Conservation (phyloP, 2,888 invertebrate species). For the Zaprionus lineosus region DNA sequence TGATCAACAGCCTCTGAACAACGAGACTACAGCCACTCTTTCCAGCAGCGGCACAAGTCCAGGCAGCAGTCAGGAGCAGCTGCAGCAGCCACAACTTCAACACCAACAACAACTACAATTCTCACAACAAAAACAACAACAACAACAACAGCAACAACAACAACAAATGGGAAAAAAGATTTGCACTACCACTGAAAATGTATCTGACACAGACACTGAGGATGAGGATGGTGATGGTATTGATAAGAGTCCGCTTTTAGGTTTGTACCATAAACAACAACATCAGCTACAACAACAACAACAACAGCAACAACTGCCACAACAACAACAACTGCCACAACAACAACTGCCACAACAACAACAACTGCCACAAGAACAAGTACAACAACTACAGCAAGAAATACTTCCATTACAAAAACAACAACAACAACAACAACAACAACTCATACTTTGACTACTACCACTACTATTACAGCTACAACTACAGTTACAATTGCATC, state of each 20-base stretch:
- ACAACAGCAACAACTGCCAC: background rate
- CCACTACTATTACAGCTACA: background rate
- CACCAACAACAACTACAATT: constrained; percentile 26
- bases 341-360: background rate
- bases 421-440: constrained; percentile 38
- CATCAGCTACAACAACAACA: constrained; percentile 28
- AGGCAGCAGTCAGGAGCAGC: constrained; percentile 27
- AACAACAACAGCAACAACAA: constrained; percentile 14
- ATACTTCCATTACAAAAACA: constrained; percentile 35
- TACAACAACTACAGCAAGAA: constrained; percentile 5
- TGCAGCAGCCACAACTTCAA: constrained; percentile 15
- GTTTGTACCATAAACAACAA: constrained; percentile 80
- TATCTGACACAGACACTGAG: constrained; percentile 63
- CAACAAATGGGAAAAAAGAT: constrained; percentile 57
- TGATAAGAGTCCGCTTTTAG: constrained; percentile 83
- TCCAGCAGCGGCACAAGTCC: constrained; percentile 39
- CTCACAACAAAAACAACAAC: constrained; percentile 11
- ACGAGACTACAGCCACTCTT: constrained; percentile 63
- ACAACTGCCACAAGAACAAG: background rate
- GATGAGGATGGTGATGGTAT: constrained; percentile 75
- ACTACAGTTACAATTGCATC: background rate
- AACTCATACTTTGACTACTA: constrained; percentile 4
- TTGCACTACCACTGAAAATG: constrained; percentile 56
- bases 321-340: constrained; percentile 5
- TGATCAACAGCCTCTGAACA: constrained; percentile 80